Percentiles rank a stretch among this genome's conserved stretches.
phyloP scores from a whole-genome alignment of 1,140 invertebrate genomes.

The Drosophila lacteicornis region DNA sequence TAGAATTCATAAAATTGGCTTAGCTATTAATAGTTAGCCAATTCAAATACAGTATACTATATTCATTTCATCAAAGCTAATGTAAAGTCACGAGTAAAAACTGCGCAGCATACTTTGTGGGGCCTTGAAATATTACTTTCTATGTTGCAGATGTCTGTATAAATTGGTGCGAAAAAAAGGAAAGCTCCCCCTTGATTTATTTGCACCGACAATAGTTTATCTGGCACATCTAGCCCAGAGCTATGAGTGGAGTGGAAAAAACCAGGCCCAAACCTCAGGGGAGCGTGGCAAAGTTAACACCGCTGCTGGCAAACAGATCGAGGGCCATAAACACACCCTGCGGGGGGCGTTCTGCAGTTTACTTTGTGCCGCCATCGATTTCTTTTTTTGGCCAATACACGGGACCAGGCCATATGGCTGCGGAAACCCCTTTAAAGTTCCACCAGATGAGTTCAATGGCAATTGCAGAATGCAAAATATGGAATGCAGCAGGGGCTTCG shows the following conservation, averaged over 20 bases:
- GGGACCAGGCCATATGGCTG: conserved; percentile 12
- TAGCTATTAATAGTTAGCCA: neutral
- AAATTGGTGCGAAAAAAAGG: conserved; percentile 27
- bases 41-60: neutral
- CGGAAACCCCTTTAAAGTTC: conserved; percentile 19
- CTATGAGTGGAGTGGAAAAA: neutral
- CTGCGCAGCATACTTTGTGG: conserved; percentile 11
- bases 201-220: conserved; percentile 51
- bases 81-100: conserved; percentile 1
- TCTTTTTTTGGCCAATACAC: conserved; percentile 25
- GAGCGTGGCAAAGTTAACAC: conserved; percentile 42
- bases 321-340: conserved; percentile 43
- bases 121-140: conserved; percentile 33
- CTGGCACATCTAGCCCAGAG: conserved; percentile 42
- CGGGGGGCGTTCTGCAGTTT: conserved; percentile 9
- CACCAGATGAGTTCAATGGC: conserved; percentile 7
- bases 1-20: neutral
- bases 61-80: neutral
- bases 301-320: conserved; percentile 29
- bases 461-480: conserved; percentile 39
- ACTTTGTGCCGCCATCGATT: conserved; percentile 44
- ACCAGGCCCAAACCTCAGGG: conserved; percentile 21
- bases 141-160: conserved; percentile 24
- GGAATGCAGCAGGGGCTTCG: conserved; percentile 5
- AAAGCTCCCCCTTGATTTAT: conserved; percentile 43